A percentile compares a stretch with the other conserved stretches of the same genome.
Conservation (phyloP, 2,888 invertebrate species). For the Melinopterus prodromus region DNA sequence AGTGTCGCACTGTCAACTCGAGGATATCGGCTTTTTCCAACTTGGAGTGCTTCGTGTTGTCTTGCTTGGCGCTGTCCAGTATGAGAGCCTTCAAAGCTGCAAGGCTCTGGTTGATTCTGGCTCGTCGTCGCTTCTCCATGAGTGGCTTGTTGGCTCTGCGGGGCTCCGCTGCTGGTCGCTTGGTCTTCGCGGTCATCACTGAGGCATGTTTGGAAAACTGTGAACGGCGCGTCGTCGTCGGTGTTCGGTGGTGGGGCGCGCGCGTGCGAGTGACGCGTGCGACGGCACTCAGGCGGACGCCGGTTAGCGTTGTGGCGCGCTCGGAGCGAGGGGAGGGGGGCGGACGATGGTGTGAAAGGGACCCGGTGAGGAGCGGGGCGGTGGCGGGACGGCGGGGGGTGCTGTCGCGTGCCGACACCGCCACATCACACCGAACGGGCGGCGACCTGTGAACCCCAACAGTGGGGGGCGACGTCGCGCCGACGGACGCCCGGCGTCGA, state of each 20-base stretch:
- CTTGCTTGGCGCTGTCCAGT: constrained; percentile 73
- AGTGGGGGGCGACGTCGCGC: constrained; percentile 21
- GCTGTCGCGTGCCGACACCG: constrained; percentile 62
- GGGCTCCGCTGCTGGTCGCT: constrained; percentile 53
- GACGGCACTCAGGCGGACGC: constrained; percentile 44
- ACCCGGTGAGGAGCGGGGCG: constrained; percentile 32
- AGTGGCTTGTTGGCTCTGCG: constrained; percentile 78
- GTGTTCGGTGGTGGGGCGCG: constrained; percentile 39
- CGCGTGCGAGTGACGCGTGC: constrained; percentile 52
- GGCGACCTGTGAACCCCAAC: constrained; percentile 40
- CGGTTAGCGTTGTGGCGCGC: constrained; percentile 47
- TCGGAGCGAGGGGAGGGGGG: constrained; percentile 32
- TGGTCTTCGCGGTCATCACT: constrained; percentile 58
- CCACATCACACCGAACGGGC: constrained; percentile 60
- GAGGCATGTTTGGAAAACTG: constrained; percentile 34
- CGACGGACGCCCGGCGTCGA: constrained; percentile 19
- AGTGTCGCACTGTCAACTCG: constrained; percentile 83
- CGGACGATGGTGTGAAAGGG: constrained; percentile 39
- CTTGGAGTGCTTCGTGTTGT: constrained; percentile 79
- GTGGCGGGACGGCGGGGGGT: constrained; percentile 47
- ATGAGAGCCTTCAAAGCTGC: constrained; percentile 77
- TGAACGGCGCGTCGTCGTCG: constrained; percentile 37
- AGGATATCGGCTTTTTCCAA: constrained; percentile 87
- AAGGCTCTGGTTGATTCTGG: constrained; percentile 78
- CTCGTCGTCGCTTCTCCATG: constrained; percentile 79